Base-by-base conservation (phyloP, 2,888 invertebrate genomes). In the Lasius fuliginosus region DNA sequence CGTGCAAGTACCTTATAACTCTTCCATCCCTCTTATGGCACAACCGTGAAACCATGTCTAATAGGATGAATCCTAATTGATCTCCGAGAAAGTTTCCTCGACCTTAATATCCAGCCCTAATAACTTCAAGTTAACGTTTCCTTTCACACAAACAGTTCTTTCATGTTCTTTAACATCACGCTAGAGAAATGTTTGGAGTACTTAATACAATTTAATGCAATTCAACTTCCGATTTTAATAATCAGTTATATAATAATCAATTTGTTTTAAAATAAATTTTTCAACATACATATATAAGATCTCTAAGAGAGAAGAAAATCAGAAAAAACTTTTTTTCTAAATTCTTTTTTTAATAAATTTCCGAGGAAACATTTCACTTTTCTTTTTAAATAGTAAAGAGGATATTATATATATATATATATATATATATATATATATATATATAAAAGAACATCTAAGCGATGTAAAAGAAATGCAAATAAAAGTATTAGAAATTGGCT, bases 61-160 rank as follows among this genome's bases (percentile, higher is more conserved):
- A 46, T 60, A 23, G 60, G 46, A 73, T 62, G 18, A 81, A 9
- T 62, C 60, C 36, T 73, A 81, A 81, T 81, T 73, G 60, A 33
- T 8, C 58, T 12, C 36, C 11, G 27, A 40, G 30, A 69, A 42
- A 58, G 40, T 56, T 58, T 42, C 23, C 15, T 3, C 42, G 15
- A 53, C 58, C 33, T 58, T 76, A 49, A 67, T 53, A 65, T 53
- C 11, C 5, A 56, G 15, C n/a, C 27, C n/a, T 23, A 1, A 40
- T 40, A 23, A 23, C 12, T 58, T 40, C 42, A 33, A 58, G 68
- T 77, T 77, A 56, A 62, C 30, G 2, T 23, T 81, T 18, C 11
- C 23, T 49, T 3, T 1, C 27, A 23, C 23, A 23, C 23, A 23
- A 36, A 1, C n/a, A 12, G 49, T 30, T 27, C 18, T 42, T 77